Base-by-base conservation (phyloP, 2,888 invertebrate genomes). In the Cheiracanthium punctorium region DNA sequence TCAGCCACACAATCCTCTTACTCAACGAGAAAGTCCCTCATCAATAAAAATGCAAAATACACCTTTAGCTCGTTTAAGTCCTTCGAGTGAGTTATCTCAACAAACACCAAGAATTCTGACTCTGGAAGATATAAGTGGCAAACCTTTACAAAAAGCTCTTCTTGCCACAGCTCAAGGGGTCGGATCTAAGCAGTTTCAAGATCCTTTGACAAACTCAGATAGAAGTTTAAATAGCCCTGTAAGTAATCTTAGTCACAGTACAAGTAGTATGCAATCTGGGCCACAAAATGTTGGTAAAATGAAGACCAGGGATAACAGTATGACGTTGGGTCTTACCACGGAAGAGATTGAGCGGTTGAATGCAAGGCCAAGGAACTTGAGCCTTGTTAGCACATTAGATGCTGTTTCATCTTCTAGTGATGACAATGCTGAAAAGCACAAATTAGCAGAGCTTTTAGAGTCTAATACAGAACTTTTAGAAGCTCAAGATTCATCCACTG, bases 101-200 rank as follows among this genome's bases (percentile, higher is more conserved):
- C 97, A 97, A 91, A 97, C 97, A 90, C 97, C 97, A 0, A 93
- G 97, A 89, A 98, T 98, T 90, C 93, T 97, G n/a, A 97, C 97
- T 0, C 93, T 97, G 43, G 96, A 97, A 91, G 97, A 97, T 91
- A 97, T 97, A 90, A 97, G 97, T 88, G 97, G 97, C 0, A 97
- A 97, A 91, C 97, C 97, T 0, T 92, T 97, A 72, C 97, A 97
- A 91, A 96, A 96, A 90, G 97, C 97, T 0, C 93, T 97, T 17
- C 92, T 97, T 85, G 97, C 97, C 4, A 97, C 97, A 4, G 96
- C 97, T 96, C 96, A 90, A 96, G 91, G 96, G 94, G n/a, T 87
- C 74, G 88, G 90, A 8, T 90, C 90, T 37, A 90, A 90, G 80
- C 84, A 88, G 32, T 85, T 88, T 17, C 80, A 86, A 73, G 90